Percentiles rank a stretch among this genome's conserved stretches.
Evolutionary conservation across 2,113 vertebrate species (phyloP).

Genomic region (Onychorhynchus coronatus): DNA sequence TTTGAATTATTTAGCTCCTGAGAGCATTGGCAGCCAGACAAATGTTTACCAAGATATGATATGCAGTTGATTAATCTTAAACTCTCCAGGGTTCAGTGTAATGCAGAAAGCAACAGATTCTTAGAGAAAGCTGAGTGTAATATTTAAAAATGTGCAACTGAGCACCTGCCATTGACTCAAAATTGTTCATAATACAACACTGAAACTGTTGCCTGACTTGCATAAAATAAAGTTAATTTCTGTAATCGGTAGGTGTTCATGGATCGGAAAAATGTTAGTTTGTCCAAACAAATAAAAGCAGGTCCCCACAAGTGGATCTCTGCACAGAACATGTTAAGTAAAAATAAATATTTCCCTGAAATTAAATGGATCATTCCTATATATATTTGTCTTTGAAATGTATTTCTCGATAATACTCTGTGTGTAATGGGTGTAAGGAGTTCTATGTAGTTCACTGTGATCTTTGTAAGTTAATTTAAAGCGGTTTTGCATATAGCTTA

Average conservation of each 20-base stretch:
- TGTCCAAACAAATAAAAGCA: background rate
- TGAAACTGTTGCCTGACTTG: background rate
- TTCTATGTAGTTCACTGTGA: background rate
- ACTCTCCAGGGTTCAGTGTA: background rate
- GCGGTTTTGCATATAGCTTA: background rate
- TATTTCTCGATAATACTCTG: background rate
- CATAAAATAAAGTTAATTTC: background rate
- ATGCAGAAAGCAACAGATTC: background rate
- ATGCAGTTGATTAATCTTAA: background rate
- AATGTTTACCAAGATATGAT: background rate
- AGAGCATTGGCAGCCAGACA: background rate
- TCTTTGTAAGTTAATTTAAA: background rate
- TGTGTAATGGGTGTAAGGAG: background rate
- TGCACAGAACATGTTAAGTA: background rate
- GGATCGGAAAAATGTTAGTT: background rate
- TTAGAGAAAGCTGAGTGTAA: background rate
- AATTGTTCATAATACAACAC: background rate
- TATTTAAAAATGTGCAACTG: background rate
- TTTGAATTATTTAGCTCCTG: background rate
- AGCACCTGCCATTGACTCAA: background rate
- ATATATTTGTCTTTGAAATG: background rate
- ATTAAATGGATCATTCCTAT: background rate
- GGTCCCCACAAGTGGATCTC: background rate
- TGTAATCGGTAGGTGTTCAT: background rate
- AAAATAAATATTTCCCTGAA: background rate